A percentile compares a stretch with the other conserved stretches of the same genome.
Evolutionary conservation across 2,888 invertebrate species (phyloP).

Genomic region (Labia minor): DNA sequence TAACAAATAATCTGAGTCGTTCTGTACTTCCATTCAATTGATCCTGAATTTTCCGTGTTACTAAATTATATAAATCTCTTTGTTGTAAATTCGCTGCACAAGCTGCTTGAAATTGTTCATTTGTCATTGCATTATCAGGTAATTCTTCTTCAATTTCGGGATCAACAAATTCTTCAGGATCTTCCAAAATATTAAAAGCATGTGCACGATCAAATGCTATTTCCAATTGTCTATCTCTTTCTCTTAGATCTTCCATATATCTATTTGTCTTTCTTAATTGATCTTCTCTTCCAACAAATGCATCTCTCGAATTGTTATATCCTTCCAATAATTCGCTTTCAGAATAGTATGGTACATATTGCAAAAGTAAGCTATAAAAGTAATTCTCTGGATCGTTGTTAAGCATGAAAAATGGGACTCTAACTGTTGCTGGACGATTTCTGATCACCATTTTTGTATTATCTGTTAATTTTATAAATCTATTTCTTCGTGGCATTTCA

Average conservation of each 20-base stretch:
- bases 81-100: conserved; percentile 23
- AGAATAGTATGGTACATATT: conserved; percentile 29
- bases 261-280: conserved; percentile 23
- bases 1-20: conserved; percentile 23
- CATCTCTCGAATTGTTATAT: conserved; percentile 27
- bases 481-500: neutral
- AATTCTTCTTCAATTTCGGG: too few relatives aligned
- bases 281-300: conserved; percentile 27
- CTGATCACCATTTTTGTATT: conserved; percentile 22
- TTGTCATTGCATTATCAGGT: conserved; percentile 23
- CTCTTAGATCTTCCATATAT: too few relatives aligned
- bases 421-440: conserved; percentile 24
- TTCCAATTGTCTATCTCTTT: too few relatives aligned
- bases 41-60: conserved; percentile 25
- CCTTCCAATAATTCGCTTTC: conserved; percentile 29
- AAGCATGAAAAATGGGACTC: conserved; percentile 28
- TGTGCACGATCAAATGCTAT: too few relatives aligned
- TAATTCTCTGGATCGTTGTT: conserved; percentile 30
- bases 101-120: conserved; percentile 24
- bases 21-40: conserved; percentile 22
- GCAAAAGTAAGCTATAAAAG: conserved; percentile 31
- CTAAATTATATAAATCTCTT: conserved; percentile 17
- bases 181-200: too few relatives aligned
- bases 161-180: conserved; percentile 23
- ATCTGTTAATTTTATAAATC: neutral